phyloP scores from a whole-genome alignment of 2,797 vertebrate species.

The Hyperoplus immaculatus region DNA sequence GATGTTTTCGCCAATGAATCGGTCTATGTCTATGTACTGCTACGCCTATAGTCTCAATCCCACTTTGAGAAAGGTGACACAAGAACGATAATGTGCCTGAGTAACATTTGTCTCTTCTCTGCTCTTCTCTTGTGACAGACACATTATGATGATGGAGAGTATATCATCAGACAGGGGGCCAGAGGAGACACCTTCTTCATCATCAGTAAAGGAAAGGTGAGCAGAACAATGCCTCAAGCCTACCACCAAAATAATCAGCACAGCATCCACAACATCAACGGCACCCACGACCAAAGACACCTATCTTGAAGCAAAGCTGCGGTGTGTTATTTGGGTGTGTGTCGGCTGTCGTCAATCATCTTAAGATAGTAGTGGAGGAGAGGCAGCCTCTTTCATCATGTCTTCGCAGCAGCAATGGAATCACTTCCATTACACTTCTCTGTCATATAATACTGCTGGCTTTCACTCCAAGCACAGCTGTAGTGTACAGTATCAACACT shows the following conservation, averaged over 20 bases:
- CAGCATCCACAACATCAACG: slow-evolving; percentile 5
- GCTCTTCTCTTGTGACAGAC: slow-evolving; percentile 84
- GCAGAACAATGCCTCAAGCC: slow-evolving; percentile 49
- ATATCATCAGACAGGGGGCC: slow-evolving; percentile 98
- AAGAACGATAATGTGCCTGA: slow-evolving; percentile 18
- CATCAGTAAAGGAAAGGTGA: slow-evolving; percentile 98
- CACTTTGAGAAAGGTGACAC: slow-evolving; percentile 29
- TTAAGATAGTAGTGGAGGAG: slow-evolving; percentile 21
- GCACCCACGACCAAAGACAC: slow-evolving; percentile 12
- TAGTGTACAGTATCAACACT: not conserved
- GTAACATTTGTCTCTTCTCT: slow-evolving; percentile 37
- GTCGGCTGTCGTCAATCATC: slow-evolving; percentile 55
- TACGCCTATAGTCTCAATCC: not conserved
- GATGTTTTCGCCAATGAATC: no score
- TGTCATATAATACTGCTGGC: slow-evolving; percentile 41
- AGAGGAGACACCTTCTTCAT: slow-evolving; percentile 99
- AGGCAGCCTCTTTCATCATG: slow-evolving; percentile 61
- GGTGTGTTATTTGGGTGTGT: slow-evolving; percentile 40
- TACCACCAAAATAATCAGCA: slow-evolving; percentile 35
- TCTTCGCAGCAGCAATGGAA: slow-evolving; percentile 26
- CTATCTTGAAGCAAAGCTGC: slow-evolving; percentile 42
- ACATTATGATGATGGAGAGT: slow-evolving; percentile 96
- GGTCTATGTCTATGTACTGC: no score
- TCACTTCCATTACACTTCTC: slow-evolving; percentile 67
- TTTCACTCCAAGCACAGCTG: slow-evolving; percentile 29